phyloP scores from a whole-genome alignment of 2,797 vertebrate species.

The Pelodytes ibericus region DNA sequence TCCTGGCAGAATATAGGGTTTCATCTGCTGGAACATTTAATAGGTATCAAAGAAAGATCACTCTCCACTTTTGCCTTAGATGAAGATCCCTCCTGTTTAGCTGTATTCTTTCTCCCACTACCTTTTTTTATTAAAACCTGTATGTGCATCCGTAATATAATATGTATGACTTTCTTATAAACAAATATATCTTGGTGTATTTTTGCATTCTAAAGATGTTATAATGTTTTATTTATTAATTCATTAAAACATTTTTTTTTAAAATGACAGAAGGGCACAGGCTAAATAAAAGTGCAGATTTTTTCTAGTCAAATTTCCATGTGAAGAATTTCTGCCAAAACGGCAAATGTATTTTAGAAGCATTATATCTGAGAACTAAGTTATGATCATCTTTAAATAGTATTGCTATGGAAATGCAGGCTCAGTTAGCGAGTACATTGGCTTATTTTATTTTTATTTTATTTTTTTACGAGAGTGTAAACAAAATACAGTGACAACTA shows the following conservation, averaged over 20 bases:
- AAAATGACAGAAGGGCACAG: constrained; percentile 64
- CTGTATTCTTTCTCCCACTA: constrained; percentile 63
- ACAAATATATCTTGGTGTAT: constrained; percentile 72
- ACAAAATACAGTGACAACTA: background rate
- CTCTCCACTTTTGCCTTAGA: constrained; percentile 65
- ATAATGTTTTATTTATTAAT: constrained; percentile 75
- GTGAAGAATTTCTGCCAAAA: constrained; percentile 31
- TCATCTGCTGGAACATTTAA: constrained; percentile 79
- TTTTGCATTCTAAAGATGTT: constrained; percentile 66
- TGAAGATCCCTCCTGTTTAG: constrained; percentile 63
- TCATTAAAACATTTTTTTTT: too few species aligned
- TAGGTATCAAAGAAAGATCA: constrained; percentile 77
- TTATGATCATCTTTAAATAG: constrained; percentile 43
- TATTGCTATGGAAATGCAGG: constrained; percentile 17
- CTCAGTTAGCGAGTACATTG: background rate
- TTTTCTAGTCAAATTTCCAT: constrained; percentile 62
- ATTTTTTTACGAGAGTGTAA: constrained; percentile 21
- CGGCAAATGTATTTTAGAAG: constrained; percentile 37
- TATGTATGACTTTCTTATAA: constrained; percentile 71
- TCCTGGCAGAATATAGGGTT: constrained; percentile 78
- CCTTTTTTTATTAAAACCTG: constrained; percentile 74
- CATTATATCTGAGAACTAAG: constrained; percentile 35
- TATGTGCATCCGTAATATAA: constrained; percentile 75
- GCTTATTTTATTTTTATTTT: constrained; percentile 2
- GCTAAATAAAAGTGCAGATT: constrained; percentile 60